Conservation (phyloP, 2,888 invertebrate genomes). For the Chrysolina haemoptera region DNA sequence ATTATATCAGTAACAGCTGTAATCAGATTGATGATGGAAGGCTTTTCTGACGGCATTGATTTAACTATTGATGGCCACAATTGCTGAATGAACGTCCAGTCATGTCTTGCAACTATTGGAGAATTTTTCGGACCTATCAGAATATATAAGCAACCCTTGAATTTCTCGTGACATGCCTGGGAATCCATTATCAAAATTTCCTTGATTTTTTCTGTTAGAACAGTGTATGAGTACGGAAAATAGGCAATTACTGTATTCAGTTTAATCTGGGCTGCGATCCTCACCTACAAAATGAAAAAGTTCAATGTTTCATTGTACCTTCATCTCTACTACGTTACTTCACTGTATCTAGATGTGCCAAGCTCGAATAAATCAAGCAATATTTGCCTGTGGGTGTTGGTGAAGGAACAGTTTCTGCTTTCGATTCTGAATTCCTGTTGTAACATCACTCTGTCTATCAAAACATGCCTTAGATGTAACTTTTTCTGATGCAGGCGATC, state of each 20-base stretch:
- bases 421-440: conserved; percentile 76
- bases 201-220: conserved; percentile 76
- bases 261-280: conserved; percentile 78
- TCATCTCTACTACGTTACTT: conserved; percentile 68
- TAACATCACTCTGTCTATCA: conserved; percentile 78
- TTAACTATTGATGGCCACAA: conserved; percentile 87
- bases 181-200: conserved; percentile 76
- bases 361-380: conserved; percentile 76
- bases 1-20: conserved; percentile 73
- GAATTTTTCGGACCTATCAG: conserved; percentile 79
- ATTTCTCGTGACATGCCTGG: conserved; percentile 77
- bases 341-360: conserved; percentile 78
- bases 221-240: conserved; percentile 81
- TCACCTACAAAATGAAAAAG: conserved; percentile 70
- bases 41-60: conserved; percentile 89
- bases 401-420: conserved; percentile 71
- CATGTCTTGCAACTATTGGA: conserved; percentile 79
- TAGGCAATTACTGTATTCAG: conserved; percentile 76
- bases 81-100: conserved; percentile 81
- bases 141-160: conserved; percentile 86
- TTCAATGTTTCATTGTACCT: background rate
- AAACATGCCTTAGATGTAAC: conserved; percentile 75
- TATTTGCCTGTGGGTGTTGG: conserved; percentile 75
- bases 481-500: conserved; percentile 77
- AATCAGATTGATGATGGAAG: conserved; percentile 80